Evolutionary conservation across 2,888 invertebrate genomes (phyloP), one percentile per base, ranked within the genome.

Genomic region (Microplitis deprimator): DNA sequence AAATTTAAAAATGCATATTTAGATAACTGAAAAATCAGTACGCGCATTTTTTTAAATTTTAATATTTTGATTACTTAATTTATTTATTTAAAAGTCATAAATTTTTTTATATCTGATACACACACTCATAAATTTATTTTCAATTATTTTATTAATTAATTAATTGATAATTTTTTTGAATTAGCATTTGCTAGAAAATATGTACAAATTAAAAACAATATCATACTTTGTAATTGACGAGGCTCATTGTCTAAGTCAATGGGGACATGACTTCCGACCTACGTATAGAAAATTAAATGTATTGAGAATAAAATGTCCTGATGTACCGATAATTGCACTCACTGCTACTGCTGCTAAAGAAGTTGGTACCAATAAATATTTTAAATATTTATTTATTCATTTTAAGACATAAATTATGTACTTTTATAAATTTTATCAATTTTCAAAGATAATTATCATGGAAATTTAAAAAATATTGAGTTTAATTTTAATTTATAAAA

Each of bases 191-290:
- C 91, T 96, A 79, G 91, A 93, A 38, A 93, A 94, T 84, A 90
- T 98, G 82, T 91, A 93, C 75, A 94, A 94, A 84, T 93, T 93
- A 85, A 93, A 95, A 75, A 94, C 96, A 87, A 90, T 99, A 5
- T 95, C 96, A 0, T 97, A 96, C 89, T 94, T 99, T 84, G 95
- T 98, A 29, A 95, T 99, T 10, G 99, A 99, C 90, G 99, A 99
- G 91, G 98, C 98, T 1, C 98, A 98, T 90, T 98, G 98, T 91
- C 97, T 99, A 0, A 98, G 97, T 85, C 96, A 99, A 85, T 99
- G 99, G 99, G 99, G 99, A 0, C 99, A 99, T 90, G 98, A 99
- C 90, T 99, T 99, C 89, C 92, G 98, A 6, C 97, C 97, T 0
- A 97, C 97, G 90, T 99, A 98, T 89, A 91, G 98, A 29, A 96